A percentile compares a stretch with the other conserved stretches of the same genome.
These are phyloP conservation scores for Hesperophylax magnus DNA, from an alignment of 1,140 invertebrate genomes.

Conservation along the genomic window DNA sequence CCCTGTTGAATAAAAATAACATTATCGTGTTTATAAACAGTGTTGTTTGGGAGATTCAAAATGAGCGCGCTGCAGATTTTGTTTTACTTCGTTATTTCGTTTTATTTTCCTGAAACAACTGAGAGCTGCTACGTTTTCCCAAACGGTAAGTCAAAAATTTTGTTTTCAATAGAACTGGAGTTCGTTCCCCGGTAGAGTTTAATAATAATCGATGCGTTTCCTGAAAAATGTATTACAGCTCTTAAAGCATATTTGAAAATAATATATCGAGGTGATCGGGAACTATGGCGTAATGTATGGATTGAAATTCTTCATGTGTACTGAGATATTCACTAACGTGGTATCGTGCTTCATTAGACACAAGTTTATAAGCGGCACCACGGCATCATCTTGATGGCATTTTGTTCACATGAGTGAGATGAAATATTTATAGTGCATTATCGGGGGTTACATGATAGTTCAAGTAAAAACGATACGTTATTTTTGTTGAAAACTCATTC, in stretches of 20 bases:
- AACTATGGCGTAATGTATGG: not conserved
- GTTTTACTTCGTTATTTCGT: slow-evolving; percentile 1
- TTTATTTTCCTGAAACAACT: not conserved
- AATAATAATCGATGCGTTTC: too few relatives aligned
- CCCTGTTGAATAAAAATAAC: not conserved
- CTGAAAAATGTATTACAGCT: not conserved
- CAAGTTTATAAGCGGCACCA: too few relatives aligned
- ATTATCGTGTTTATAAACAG: slow-evolving; percentile 10
- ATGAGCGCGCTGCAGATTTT: slow-evolving; percentile 33
- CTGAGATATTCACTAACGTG: not conserved
- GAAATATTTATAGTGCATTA: too few relatives aligned
- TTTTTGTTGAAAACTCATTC: too few relatives aligned
- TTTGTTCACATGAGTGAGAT: too few relatives aligned
- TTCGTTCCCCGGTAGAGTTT: too few relatives aligned
- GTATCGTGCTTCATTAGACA: not conserved
- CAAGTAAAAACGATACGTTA: too few relatives aligned
- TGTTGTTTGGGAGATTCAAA: not conserved
- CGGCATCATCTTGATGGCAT: too few relatives aligned
- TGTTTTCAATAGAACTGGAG: too few relatives aligned
- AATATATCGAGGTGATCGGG: too few relatives aligned
- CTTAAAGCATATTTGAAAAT: slow-evolving; percentile 12
- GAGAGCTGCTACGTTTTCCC: slow-evolving; percentile 55
- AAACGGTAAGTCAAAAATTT: slow-evolving; percentile 49
- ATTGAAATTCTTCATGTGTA: slow-evolving; percentile 14
- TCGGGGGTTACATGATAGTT: too few relatives aligned